These are phyloP conservation scores for Oxyura jamaicensis DNA, from an alignment of 2,113 vertebrate species.

Conservation along the genomic window DNA sequence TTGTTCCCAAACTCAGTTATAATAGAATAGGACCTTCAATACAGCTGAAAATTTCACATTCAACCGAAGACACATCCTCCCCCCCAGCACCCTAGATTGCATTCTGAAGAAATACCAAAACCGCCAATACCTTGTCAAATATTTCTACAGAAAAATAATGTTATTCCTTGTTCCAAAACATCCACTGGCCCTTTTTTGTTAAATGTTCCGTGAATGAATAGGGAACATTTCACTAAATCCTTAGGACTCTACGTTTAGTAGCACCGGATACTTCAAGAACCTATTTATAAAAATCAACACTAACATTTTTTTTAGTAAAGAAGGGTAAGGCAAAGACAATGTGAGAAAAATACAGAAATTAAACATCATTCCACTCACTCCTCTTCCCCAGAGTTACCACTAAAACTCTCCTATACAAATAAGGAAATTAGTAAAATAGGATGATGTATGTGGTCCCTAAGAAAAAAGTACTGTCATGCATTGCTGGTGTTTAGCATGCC, in stretches of 20 bases:
- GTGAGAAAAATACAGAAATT: conserved; percentile 34
- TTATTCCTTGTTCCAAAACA: neutral
- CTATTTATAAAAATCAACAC: conserved; percentile 14
- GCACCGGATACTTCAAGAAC: conserved; percentile 61
- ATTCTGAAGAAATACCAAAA: neutral
- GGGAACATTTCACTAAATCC: conserved; percentile 46
- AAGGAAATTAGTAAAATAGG: conserved; percentile 28
- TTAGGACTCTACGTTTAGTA: conserved; percentile 65
- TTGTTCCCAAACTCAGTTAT: neutral
- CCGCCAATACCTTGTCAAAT: neutral
- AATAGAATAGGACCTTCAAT: neutral
- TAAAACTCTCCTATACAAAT: conserved; percentile 21
- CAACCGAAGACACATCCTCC: neutral
- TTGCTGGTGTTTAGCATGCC: conserved; percentile 72
- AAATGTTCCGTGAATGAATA: conserved; percentile 23
- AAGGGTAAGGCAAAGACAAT: conserved; percentile 53
- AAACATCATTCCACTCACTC: neutral
- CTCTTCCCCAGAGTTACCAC: conserved; percentile 46
- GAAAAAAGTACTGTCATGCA: conserved; percentile 5
- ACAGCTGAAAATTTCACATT: conserved; percentile 32
- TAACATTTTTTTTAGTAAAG: conserved; percentile 16
- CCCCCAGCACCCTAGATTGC: neutral
- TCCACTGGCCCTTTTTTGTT: neutral
- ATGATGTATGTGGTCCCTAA: conserved; percentile 52
- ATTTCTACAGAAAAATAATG: neutral